Evolutionary conservation across 2,797 vertebrate genomes (phyloP).

Genomic region (Micrastur ruficollis): DNA sequence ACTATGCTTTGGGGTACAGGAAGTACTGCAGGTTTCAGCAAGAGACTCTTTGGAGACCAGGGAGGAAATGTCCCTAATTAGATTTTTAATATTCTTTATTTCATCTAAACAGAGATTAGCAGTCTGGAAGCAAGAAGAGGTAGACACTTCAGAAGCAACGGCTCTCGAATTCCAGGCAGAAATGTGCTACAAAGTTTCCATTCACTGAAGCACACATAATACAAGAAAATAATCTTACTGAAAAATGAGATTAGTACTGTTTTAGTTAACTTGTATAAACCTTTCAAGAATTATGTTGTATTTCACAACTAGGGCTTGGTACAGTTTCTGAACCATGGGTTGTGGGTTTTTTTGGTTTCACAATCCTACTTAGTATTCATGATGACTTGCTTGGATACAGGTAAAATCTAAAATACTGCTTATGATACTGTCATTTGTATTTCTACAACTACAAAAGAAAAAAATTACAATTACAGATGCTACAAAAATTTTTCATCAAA

Average conservation of each 20-base stretch:
- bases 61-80: neutral
- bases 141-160: neutral
- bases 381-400: neutral
- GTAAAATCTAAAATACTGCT: neutral
- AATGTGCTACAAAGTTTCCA: neutral
- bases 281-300: neutral
- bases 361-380: neutral
- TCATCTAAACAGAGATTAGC: neutral
- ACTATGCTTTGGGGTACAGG: neutral
- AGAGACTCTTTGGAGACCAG: neutral
- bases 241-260: neutral
- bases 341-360: neutral
- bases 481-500: neutral
- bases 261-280: neutral
- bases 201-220: neutral
- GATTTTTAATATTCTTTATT: neutral
- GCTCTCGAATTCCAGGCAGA: neutral
- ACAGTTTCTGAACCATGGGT: neutral
- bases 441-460: neutral
- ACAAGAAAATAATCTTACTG: neutral
- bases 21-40: neutral
- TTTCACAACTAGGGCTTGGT: neutral
- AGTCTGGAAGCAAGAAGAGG: neutral
- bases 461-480: neutral
- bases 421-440: neutral